Base-by-base conservation (phyloP, 2,113 vertebrate species). In the Leucopsar rothschildi region DNA sequence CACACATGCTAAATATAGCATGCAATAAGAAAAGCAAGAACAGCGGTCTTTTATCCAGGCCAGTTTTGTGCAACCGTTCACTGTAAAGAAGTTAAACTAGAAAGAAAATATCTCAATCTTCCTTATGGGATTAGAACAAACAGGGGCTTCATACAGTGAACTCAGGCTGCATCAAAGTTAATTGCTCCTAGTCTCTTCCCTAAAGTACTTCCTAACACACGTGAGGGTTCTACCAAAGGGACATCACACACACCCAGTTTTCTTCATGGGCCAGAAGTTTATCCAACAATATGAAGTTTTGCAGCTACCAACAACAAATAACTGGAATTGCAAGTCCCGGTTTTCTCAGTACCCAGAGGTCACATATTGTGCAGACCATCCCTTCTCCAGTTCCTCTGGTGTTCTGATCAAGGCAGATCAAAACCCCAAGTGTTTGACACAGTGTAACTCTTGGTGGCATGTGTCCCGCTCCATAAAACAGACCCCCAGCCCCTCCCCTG, bases 1-100 rank as follows among this genome's bases (percentile, higher is more conserved):
- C 69, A 92, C 45, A 71, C 86, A 95, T 81, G 95, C 92, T 95
- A 93, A 92, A 81, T 70, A 86, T 66, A 97, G 92, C 95, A 93
- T 70, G 82, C 90, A 70, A 15, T 71, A 90, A 81, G 63, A 73
- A 96, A 92, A 90, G 75, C 66, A 85, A 80, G 39, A 94, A 71
- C 59, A 89, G 77, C 17, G 40, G 42, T 86, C 92, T 92, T 87
- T 93, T 90, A 90, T 90, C 90, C 82, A 93, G 90, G 88, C 47
- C 91, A 88, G 64, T 47, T 52, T 52, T 75, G 72, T 63, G 82
- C 64, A 93, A 83, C 71, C 8, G 6, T 55, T 90, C 59, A 61
- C 60, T 52, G 33, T 35, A 70, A 75, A 70, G 82, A 82, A 93
- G 68, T 66, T 70, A 66, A 81, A 81, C 33, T 53, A 89, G 78